These are phyloP conservation scores for Nematolebias whitei DNA, from an alignment of 2,113 vertebrate genomes.

Conservation along the genomic window DNA sequence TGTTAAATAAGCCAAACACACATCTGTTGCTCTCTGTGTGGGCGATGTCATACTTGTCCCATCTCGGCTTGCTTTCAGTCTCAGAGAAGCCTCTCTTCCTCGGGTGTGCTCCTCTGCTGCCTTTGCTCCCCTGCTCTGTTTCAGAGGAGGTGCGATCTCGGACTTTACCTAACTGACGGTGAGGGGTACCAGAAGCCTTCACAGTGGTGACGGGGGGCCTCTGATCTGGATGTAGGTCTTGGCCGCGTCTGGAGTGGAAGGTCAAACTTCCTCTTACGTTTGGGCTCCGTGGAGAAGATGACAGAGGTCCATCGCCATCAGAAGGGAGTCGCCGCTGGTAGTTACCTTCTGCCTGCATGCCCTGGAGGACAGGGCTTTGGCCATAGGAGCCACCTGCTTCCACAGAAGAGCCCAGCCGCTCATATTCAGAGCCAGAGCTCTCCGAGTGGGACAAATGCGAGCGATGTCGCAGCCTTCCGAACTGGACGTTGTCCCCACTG, in stretches of 20 bases:
- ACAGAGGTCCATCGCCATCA: conserved; percentile 8
- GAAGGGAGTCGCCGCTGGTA: conserved; percentile 39
- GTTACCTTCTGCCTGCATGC: conserved; percentile 46
- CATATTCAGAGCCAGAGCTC: conserved; percentile 61
- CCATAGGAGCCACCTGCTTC: conserved; percentile 35
- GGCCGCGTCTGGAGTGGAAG: conserved; percentile 55
- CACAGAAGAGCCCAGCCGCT: conserved; percentile 32
- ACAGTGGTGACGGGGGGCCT: conserved; percentile 30
- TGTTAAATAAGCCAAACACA: conserved; percentile 34
- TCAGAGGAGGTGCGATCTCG: conserved; percentile 73
- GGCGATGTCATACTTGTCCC: conserved; percentile 75
- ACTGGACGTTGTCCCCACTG: conserved; percentile 59
- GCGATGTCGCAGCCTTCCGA: conserved; percentile 47
- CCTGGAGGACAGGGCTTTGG: conserved; percentile 44
- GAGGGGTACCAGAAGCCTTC: conserved; percentile 56
- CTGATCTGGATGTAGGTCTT: conserved; percentile 35
- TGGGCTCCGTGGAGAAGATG: conserved; percentile 59
- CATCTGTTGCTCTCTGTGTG: conserved; percentile 51
- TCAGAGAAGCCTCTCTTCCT: conserved; percentile 75
- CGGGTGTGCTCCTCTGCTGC: conserved; percentile 42
- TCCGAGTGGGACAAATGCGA: conserved; percentile 64
- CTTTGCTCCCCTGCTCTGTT: conserved; percentile 59
- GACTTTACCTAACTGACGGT: conserved; percentile 43
- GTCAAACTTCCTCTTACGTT: conserved; percentile 43
- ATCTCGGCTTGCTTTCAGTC: conserved; percentile 60